Conservation (phyloP, 2,888 invertebrate species). For the Poecilobothrus nobilitatus region DNA sequence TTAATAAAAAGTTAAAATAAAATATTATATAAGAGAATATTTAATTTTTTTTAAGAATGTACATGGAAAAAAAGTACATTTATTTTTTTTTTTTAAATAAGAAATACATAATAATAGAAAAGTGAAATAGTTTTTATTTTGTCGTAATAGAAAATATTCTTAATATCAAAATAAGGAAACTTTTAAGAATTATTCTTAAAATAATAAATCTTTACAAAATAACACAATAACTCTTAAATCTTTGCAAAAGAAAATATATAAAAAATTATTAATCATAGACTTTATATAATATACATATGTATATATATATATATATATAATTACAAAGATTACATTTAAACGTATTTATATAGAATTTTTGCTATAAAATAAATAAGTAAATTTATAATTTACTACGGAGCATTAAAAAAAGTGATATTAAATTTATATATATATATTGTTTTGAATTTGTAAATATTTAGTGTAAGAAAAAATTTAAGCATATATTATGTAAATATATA, state of each 20-base stretch:
- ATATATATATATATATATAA: background rate
- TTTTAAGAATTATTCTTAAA: background rate
- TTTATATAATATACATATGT: background rate
- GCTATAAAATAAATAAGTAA: background rate
- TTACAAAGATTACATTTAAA: background rate
- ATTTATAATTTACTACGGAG: constrained; percentile 4
- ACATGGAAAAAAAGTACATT: too few relatives aligned
- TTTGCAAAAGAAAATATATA: background rate
- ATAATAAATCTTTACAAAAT: background rate
- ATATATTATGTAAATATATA: background rate
- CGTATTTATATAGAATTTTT: background rate
- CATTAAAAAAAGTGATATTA: constrained; percentile 2
- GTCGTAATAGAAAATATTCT: background rate
- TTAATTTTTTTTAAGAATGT: too few relatives aligned
- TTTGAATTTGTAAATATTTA: background rate
- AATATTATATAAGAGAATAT: too few relatives aligned
- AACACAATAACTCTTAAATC: background rate
- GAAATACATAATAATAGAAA: too few relatives aligned
- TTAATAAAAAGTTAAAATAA: too few relatives aligned
- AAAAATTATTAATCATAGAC: too few relatives aligned
- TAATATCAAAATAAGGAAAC: background rate
- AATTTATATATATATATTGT: background rate
- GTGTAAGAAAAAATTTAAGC: background rate
- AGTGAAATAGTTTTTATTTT: too few relatives aligned
- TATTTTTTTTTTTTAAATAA: too few relatives aligned